Evolutionary conservation across 2,797 vertebrate genomes (phyloP).

Genomic region (Gadopsis marmoratus): DNA sequence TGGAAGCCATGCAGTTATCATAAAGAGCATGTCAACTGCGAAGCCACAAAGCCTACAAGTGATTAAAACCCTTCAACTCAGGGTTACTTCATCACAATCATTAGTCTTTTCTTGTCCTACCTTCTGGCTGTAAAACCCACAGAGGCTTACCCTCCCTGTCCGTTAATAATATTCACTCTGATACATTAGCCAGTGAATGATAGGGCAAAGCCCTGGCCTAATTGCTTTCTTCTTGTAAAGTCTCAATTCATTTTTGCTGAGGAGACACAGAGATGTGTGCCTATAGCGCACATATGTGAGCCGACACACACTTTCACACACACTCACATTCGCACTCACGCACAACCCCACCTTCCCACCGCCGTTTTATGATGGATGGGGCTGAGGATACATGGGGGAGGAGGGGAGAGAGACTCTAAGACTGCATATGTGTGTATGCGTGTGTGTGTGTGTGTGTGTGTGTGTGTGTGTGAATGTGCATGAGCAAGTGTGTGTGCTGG

Average conservation of each 20-base stretch:
- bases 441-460: slow-evolving; percentile 33
- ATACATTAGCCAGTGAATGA: slow-evolving; percentile 88
- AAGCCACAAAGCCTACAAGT: slow-evolving; percentile 81
- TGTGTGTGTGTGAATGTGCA: slow-evolving; percentile 27
- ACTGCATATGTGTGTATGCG: slow-evolving; percentile 50
- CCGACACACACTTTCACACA: slow-evolving; percentile 56
- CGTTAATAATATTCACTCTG: slow-evolving; percentile 86
- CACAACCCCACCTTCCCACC: slow-evolving; percentile 80
- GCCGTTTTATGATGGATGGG: slow-evolving; percentile 94
- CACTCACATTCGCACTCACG: slow-evolving; percentile 65
- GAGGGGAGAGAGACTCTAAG: slow-evolving; percentile 60
- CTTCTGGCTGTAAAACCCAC: slow-evolving; percentile 78
- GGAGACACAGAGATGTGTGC: slow-evolving; percentile 78
- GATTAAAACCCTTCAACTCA: slow-evolving; percentile 82
- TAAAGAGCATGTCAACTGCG: slow-evolving; percentile 75
- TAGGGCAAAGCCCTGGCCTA: slow-evolving; percentile 87
- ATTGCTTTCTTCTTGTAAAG: slow-evolving; percentile 86
- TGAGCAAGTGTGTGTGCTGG: slow-evolving; percentile 49
- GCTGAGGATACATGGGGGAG: slow-evolving; percentile 83
- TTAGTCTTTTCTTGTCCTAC: slow-evolving; percentile 79
- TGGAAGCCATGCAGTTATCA: slow-evolving; percentile 72
- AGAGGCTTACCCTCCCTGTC: slow-evolving; percentile 67
- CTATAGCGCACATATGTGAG: slow-evolving; percentile 56
- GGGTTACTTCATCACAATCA: slow-evolving; percentile 81
- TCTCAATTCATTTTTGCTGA: slow-evolving; percentile 86